Evolutionary conservation across 2,113 vertebrate species (phyloP).

Genomic region (Chascanopsetta lugubris): DNA sequence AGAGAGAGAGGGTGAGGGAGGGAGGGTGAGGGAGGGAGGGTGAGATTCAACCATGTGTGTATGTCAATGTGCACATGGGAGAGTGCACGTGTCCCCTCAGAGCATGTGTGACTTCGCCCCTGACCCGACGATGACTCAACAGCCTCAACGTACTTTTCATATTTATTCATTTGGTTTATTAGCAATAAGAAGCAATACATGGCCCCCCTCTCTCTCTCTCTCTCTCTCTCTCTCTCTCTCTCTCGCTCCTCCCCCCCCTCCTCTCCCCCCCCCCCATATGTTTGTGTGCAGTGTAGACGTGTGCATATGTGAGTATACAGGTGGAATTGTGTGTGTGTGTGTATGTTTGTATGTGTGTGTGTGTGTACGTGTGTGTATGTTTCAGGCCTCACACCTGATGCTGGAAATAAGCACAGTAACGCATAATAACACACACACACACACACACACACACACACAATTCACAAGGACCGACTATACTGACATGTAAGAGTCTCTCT

Average conservation of each 20-base stretch:
- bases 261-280: neutral
- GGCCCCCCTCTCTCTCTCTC: neutral
- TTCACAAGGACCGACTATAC: constrained; percentile 21
- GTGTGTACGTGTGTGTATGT: neutral
- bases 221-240: neutral
- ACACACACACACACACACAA: constrained; percentile 13
- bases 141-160: neutral
- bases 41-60: neutral
- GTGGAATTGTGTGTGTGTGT: constrained; percentile 17
- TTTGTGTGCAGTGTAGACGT: neutral
- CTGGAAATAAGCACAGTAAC: constrained; percentile 20
- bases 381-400: constrained; percentile 58
- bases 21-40: too few relatives aligned
- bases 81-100: constrained; percentile 1
- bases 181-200: too few relatives aligned
- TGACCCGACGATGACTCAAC: constrained; percentile 42
- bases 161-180: constrained; percentile 7
- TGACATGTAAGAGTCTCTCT: constrained; percentile 52
- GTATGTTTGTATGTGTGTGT: neutral
- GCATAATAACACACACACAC: neutral
- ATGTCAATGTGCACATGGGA: neutral
- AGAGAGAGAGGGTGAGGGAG: too few relatives aligned
- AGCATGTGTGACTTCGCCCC: constrained; percentile 24
- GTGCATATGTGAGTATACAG: constrained; percentile 1
- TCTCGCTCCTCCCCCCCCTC: neutral